phyloP scores from a whole-genome alignment of 2,113 vertebrate genomes.

The Lophochroa leadbeateri region DNA sequence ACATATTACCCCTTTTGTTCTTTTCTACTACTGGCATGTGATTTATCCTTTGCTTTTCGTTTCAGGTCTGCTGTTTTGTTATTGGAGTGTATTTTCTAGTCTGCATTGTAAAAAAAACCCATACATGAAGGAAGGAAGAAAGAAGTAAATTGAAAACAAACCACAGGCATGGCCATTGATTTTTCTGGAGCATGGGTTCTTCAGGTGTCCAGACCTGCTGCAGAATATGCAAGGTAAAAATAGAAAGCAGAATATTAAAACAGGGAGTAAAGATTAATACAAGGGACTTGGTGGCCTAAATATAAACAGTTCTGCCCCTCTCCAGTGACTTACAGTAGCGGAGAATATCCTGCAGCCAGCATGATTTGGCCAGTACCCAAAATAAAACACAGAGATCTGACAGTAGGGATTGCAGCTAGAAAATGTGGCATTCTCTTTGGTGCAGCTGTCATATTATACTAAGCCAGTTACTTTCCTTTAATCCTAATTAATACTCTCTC shows the following conservation, averaged over 20 bases:
- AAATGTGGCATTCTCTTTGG: conserved; percentile 11
- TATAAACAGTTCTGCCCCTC: conserved; percentile 18
- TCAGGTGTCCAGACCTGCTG: neutral
- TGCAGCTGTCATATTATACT: conserved; percentile 6
- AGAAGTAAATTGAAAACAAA: conserved; percentile 19
- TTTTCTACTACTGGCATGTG: neutral
- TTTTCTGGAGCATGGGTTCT: neutral
- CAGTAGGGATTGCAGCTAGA: neutral
- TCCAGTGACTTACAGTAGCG: neutral
- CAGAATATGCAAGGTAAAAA: neutral
- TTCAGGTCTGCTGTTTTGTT: neutral
- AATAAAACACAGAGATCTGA: conserved; percentile 21
- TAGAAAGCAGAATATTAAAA: neutral
- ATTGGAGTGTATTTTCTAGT: neutral
- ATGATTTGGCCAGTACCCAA: conserved; percentile 40
- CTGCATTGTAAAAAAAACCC: neutral
- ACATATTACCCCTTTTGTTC: neutral
- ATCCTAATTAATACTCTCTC: conserved; percentile 28
- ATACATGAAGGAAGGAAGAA: neutral
- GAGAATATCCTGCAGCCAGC: neutral
- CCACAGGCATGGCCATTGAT: neutral
- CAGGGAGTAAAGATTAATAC: neutral
- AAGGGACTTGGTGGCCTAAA: conserved; percentile 31
- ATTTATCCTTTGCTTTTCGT: neutral
- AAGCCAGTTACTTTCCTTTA: neutral